Base-by-base conservation (phyloP, 2,113 vertebrate species). In the Campylomormyrus numenius region DNA sequence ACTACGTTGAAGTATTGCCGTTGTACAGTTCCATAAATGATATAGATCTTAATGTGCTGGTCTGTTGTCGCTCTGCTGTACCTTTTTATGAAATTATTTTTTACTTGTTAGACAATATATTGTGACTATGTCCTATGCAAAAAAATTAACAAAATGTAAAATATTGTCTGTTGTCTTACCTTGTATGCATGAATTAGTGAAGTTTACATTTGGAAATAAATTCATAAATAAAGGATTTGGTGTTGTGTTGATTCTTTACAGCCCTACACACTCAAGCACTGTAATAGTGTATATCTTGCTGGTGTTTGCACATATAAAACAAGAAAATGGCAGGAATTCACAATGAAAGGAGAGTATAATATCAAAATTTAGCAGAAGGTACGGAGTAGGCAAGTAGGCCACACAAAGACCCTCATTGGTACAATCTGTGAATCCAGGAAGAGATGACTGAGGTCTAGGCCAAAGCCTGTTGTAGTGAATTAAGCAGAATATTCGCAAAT, bases 161-260 rank as follows among this genome's bases (percentile, higher is more conserved):
- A 96, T 94, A 95, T 96, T 96, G 96, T 96, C 95, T 95, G 96
- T 96, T 96, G 96, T 96, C 96, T 95, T 96, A 96, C 96, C 95
- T 96, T 95, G 96, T 96, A 96, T 96, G 96, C 96, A 96, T 96
- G 96, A 95, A 94, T 96, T 96, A 96, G 96, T 96, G 95, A 96
- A 95, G 95, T 96, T 96, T 96, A 96, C 95, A 96, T 96, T 96
- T 96, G 95, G 94, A 96, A 96, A 96, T 96, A 96, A 96, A 96
- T 96, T 96, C 94, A 95, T 95, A 96, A 96, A 96, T 96, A 96
- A 96, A 93, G 93, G 92, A 90, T 89, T 52, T 66, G 24, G 89
- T 42, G 35, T 88, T n/a, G 21, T 91, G 91, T 27, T 42, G 35
- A 53, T 89, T 85, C 27, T 89, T 77, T 80, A 80, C 70, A 89